Conservation (phyloP, 2,797 vertebrate species). For the Simalia tracyae region DNA sequence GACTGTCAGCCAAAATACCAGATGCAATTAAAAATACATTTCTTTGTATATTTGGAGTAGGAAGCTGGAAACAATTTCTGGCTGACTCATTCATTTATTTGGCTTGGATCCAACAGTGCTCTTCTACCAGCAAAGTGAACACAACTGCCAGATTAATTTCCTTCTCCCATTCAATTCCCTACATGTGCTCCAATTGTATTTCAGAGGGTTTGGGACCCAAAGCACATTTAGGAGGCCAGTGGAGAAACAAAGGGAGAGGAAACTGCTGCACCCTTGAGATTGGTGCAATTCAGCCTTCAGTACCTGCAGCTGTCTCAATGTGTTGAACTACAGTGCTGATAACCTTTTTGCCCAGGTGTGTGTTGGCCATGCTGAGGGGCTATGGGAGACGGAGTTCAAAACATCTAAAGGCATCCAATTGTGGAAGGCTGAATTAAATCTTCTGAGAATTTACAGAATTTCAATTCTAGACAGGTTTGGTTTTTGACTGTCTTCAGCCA, state of each 20-base stretch:
- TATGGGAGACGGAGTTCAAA: background rate
- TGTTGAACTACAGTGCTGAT: background rate
- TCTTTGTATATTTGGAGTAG: conserved; percentile 41
- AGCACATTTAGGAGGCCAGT: background rate
- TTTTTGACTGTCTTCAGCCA: conserved; percentile 51
- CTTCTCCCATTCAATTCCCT: background rate
- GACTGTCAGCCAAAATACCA: conserved; percentile 38
- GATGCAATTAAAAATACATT: conserved; percentile 40
- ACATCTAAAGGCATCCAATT: background rate
- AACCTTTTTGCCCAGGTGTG: background rate
- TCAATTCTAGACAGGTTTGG: conserved; percentile 62
- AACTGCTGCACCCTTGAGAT: background rate
- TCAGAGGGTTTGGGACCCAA: background rate
- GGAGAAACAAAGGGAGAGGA: background rate
- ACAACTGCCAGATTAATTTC: background rate
- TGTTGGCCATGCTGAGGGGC: background rate
- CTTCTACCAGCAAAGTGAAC: background rate
- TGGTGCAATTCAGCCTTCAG: background rate
- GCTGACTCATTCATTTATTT: conserved; percentile 48
- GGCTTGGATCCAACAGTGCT: conserved; percentile 19
- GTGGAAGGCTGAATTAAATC: background rate
- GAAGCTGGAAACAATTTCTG: conserved; percentile 59
- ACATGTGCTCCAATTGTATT: background rate
- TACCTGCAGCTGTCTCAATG: background rate
- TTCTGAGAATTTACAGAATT: conserved; percentile 22